Conservation (phyloP, 2,888 invertebrate species). For the Aphidius colemani region DNA sequence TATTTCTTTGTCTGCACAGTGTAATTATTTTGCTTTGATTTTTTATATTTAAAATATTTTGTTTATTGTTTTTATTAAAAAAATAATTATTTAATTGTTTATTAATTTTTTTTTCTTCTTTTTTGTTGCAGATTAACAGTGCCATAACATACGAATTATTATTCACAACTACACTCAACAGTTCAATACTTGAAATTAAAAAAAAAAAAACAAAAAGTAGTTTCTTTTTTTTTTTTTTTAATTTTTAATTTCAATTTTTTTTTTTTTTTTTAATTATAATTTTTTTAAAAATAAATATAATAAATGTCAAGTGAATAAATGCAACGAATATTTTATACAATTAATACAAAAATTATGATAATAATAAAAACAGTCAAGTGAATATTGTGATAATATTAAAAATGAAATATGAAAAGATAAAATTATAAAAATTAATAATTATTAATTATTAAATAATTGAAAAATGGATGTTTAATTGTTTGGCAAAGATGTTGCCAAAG, state of each 20-base stretch:
- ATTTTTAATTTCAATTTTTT: too few species aligned
- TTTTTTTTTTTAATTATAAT: background rate
- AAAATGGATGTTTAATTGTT: constrained; percentile 12
- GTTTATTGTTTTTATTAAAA: background rate
- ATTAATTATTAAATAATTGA: constrained; percentile 14
- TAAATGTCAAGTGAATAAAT: constrained; percentile 24
- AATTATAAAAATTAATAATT: constrained; percentile 29
- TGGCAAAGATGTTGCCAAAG: constrained; percentile 52
- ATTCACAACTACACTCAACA: constrained; percentile 48
- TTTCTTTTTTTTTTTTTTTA: too few species aligned
- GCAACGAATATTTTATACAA: constrained; percentile 32
- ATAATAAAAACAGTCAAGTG: constrained; percentile 19
- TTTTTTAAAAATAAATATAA: constrained; percentile 11
- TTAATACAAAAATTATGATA: constrained; percentile 11
- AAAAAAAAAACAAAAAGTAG: background rate
- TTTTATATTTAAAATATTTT: background rate
- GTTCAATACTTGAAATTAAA: constrained; percentile 24
- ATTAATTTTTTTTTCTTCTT: background rate
- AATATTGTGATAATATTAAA: constrained; percentile 34
- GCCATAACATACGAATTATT: constrained; percentile 50
- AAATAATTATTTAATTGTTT: too few species aligned
- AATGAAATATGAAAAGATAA: constrained; percentile 23
- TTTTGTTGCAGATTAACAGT: constrained; percentile 46
- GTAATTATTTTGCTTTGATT: background rate
- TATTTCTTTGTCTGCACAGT: too few species aligned